Evolutionary conservation across 2,888 invertebrate genomes (phyloP), one percentile per base, ranked within the genome.

Genomic region (Dinocampus coccinellae): DNA sequence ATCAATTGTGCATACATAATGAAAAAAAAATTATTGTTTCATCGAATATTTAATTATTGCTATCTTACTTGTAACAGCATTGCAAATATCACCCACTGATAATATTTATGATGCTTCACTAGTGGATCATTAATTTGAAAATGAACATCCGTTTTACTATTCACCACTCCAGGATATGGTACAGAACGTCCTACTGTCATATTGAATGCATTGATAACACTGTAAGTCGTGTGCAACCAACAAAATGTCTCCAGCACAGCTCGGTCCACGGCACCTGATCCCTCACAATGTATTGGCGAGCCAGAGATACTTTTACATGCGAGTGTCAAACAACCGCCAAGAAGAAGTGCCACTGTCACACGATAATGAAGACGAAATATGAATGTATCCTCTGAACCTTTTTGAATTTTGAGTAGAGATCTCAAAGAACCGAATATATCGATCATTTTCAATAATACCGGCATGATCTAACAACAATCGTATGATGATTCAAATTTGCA

Each of bases 161-260:
- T 88, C 22, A 88, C 91, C 76, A 96, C 93, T 10, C 95, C 96
- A 13, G 95, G 95, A 88, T 95, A 95, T 75, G 95, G 93, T 75
- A 92, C 91, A 82, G 91, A 90, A 78, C 90, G 88, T 76, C 91
- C 91, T 78, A 90, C 88, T 76, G 91, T 91, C 88, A 91, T 91
- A 86, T 90, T 90, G 83, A 91, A 91, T 78, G 92, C 91, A 77
- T 88, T 88, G 75, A 94, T 92, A 84, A 96, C 94, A 74, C 94
- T 95, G 89, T 95, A 96, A 74, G 96, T 96, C 74, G 95, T 95
- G 88, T 96, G 96, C 84, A 96, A 94, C 96, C 96, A 96, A 89
- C 96, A 96, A 89, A 94, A 96, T 22, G 96, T 96, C 89, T 96
- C 95, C 84, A 96, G 89, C 67, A 95, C 95, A 89, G 94, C 94